Percentiles rank a stretch among this genome's conserved stretches.
Conservation (phyloP, 2,888 invertebrate species). For the Pecten maximus region DNA sequence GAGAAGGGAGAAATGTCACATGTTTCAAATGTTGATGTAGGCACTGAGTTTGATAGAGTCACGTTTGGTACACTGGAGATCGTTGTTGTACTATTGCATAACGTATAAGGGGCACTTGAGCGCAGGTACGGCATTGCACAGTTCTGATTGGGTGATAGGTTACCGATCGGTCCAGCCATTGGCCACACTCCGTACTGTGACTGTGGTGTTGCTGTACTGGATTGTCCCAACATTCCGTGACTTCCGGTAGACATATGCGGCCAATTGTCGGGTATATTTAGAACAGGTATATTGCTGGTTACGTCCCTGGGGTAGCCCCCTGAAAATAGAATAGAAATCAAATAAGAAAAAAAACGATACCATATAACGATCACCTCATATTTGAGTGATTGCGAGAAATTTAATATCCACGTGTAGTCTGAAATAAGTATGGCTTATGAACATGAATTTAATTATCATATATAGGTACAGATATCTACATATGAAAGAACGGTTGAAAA, state of each 20-base stretch:
- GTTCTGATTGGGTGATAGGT: slow-evolving; percentile 77
- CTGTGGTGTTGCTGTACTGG: slow-evolving; percentile 65
- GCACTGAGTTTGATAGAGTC: slow-evolving; percentile 60
- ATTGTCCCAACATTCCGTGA: slow-evolving; percentile 64
- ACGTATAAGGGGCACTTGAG: slow-evolving; percentile 69
- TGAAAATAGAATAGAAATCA: slow-evolving; percentile 56
- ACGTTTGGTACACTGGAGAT: slow-evolving; percentile 58
- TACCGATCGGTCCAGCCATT: slow-evolving; percentile 71
- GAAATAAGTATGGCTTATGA: no score
- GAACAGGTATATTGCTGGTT: slow-evolving; percentile 71
- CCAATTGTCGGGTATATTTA: slow-evolving; percentile 77
- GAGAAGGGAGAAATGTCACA: slow-evolving; percentile 71
- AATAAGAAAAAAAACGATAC: neutral
- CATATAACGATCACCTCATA: no score
- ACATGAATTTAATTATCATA: no score
- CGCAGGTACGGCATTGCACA: slow-evolving; percentile 78
- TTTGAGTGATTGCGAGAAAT: no score
- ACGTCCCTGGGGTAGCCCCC: slow-evolving; percentile 73
- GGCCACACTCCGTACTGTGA: slow-evolving; percentile 77
- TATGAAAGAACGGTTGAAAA: neutral
- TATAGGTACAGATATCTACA: neutral
- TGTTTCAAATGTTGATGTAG: slow-evolving; percentile 59
- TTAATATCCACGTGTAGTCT: no score
- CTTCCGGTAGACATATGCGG: slow-evolving; percentile 71
- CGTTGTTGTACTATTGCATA: slow-evolving; percentile 67